phyloP scores from a whole-genome alignment of 1,140 invertebrate species.

The Diprion similis region DNA sequence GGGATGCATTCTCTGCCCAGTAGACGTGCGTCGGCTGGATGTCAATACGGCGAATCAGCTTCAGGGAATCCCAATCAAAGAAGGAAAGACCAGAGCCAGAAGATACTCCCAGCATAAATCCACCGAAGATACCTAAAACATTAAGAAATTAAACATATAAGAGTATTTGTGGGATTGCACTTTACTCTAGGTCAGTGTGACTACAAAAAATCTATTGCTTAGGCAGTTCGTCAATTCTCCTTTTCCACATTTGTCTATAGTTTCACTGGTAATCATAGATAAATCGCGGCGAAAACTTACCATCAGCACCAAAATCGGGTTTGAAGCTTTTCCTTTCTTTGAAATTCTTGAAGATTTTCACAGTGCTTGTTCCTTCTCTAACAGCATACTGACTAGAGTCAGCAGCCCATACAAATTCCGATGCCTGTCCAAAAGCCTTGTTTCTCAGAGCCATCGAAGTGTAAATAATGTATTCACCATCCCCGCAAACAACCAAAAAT shows the following conservation, averaged over 20 bases:
- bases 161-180: constrained; percentile 10
- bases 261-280: no score
- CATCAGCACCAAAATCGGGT: constrained; percentile 94
- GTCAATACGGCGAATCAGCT: constrained; percentile 93
- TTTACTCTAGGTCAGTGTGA: background rate
- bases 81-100: constrained; percentile 93
- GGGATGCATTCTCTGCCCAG: constrained; percentile 96
- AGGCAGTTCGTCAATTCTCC: no score
- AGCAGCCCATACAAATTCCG: constrained; percentile 98
- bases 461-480: constrained; percentile 99
- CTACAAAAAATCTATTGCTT: constrained; percentile 5
- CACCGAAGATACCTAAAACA: constrained; percentile 89
- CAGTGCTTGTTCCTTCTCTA: constrained; percentile 86
- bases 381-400: constrained; percentile 97
- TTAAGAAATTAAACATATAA: constrained; percentile 15
- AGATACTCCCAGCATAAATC: constrained; percentile 91
- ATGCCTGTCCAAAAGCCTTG: constrained; percentile 97
- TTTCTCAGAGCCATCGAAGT: constrained; percentile 98
- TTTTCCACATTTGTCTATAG: no score
- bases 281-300: constrained; percentile 51
- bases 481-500: constrained; percentile 99
- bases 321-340: constrained; percentile 96
- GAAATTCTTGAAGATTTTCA: constrained; percentile 98
- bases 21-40: constrained; percentile 93
- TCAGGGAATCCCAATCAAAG: constrained; percentile 96